Evolutionary conservation across 2,797 vertebrate genomes (phyloP).

Genomic region (Columba guinea): DNA sequence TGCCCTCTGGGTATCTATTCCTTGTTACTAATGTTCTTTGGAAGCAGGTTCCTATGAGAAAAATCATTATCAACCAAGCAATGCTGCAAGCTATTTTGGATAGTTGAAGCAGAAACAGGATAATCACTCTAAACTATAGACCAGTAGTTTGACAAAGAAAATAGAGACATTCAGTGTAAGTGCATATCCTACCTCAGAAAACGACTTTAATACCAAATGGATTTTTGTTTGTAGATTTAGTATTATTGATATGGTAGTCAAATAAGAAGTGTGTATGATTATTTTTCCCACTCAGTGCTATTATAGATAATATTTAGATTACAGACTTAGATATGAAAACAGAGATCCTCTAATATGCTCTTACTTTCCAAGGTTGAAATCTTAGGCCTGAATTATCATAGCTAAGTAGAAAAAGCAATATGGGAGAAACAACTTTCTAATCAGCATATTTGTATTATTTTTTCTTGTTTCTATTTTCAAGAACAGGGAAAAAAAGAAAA

Average conservation of each 20-base stretch:
- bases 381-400: not conserved
- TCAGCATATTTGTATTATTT: not conserved
- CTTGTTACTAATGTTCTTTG: constrained; percentile 2
- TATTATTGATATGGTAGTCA: not conserved
- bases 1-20: constrained; percentile 20
- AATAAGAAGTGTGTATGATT: not conserved
- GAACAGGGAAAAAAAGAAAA: not conserved
- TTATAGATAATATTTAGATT: not conserved
- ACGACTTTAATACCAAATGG: constrained; percentile 15
- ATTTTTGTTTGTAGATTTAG: not conserved
- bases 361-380: not conserved
- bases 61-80: constrained; percentile 41
- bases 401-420: not conserved
- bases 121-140: constrained; percentile 49
- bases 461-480: not conserved
- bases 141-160: constrained; percentile 43
- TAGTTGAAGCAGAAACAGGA: constrained; percentile 50
- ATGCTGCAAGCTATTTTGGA: constrained; percentile 18
- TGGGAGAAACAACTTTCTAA: not conserved
- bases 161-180: not conserved
- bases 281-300: not conserved
- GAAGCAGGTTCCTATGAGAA: constrained; percentile 33
- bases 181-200: not conserved
- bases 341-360: not conserved
- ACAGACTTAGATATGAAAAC: not conserved